Evolutionary conservation across 2,888 invertebrate species (phyloP), one percentile per base, ranked within the genome.

Genomic region (Volucella inflata): DNA sequence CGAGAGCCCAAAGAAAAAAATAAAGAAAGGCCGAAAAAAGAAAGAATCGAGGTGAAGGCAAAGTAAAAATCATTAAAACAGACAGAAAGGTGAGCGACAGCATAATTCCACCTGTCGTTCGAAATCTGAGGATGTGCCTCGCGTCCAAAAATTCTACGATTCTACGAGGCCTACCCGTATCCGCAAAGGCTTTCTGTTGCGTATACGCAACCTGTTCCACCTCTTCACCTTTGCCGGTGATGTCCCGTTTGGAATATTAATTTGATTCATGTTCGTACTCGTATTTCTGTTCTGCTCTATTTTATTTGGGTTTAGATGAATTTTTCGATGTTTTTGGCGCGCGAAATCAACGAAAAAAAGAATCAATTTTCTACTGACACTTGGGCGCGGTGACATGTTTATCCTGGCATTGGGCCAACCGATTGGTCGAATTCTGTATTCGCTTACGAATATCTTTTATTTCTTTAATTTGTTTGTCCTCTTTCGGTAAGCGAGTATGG

Each of bases 41-140:
- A 57, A 53, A 14, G 16, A 17, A 2, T 11, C 17, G 17, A 42
- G 17, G 12, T 9, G 11, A 10, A 21, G 11, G 16, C 42, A 14
- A 46, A 62, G 36, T 30, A 67, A 44, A 59, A 78, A 82, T 78
- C 82, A 78, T 82, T 72, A 67, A 82, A 30, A 62, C 53, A 83
- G 68, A 64, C 74, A 65, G 64, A 44, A 55, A 77, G 78, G 70
- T 78, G 78, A 83, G 79, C 62, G 83, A 68, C 83, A 79, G 74
- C 64, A 68, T 59, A 70, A 74, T 79, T 70, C 64, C 79, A 83
- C 83, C 83, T 83, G 83, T 74, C 83, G 79, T 68, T 83, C 57
- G 51, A 14, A 74, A 74, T 79, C 42, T 62, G 74, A 59, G 57
- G 74, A 79, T 79, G 79, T 83, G 83, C 79, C 38, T 30, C 40